These are phyloP conservation scores for Drosophila subpulchrella DNA, from an alignment of 1,140 invertebrate genomes.

Conservation along the genomic window DNA sequence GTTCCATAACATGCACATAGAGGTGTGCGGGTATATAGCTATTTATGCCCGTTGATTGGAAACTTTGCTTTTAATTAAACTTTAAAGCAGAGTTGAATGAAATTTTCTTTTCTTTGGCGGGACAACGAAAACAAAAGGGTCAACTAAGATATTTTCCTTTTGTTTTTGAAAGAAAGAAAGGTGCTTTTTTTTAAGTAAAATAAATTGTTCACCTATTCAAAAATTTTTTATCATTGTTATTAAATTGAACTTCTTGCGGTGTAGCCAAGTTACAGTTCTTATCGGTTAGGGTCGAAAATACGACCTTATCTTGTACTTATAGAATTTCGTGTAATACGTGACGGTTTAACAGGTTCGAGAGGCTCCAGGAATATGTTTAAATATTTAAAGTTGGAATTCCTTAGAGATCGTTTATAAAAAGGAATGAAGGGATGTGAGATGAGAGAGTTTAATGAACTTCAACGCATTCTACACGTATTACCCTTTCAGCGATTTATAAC, in stretches of 20 bases:
- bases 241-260: slow-evolving; percentile 15
- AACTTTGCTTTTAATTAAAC: slow-evolving; percentile 58
- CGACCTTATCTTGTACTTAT: slow-evolving; percentile 40
- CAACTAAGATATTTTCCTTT: neutral
- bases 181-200: neutral
- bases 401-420: neutral
- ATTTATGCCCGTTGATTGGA: slow-evolving; percentile 32
- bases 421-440: neutral
- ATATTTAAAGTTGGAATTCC: neutral
- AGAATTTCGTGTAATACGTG: slow-evolving; percentile 29
- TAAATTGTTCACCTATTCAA: neutral
- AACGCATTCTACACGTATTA: neutral
- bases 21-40: neutral
- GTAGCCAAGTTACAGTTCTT: slow-evolving; percentile 39
- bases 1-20: slow-evolving; percentile 7
- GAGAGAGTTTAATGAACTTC: slow-evolving; percentile 24
- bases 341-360: slow-evolving; percentile 12
- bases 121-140: neutral
- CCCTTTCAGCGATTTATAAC: neutral
- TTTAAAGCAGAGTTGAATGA: slow-evolving; percentile 3
- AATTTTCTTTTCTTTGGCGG: neutral
- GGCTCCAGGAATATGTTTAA: neutral
- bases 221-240: neutral
- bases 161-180: neutral
- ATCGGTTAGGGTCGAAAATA: slow-evolving; percentile 50